Conservation (phyloP, 2,113 vertebrate species). For the Cyprinodon variegatus region DNA sequence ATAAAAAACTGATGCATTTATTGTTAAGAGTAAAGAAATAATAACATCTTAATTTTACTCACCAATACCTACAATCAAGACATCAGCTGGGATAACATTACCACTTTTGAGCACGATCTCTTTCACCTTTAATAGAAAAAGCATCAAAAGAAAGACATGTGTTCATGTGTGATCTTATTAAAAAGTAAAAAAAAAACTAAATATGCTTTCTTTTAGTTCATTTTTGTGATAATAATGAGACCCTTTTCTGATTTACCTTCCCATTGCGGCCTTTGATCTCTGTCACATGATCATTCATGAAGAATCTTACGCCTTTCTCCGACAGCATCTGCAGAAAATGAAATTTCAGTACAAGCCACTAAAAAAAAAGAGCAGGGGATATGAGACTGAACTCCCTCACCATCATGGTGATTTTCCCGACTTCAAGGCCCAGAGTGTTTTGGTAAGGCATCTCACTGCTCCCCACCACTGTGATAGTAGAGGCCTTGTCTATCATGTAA, state of each 20-base stretch:
- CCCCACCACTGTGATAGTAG: slow-evolving; percentile 81
- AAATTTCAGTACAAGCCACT: not conserved
- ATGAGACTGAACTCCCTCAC: slow-evolving; percentile 46
- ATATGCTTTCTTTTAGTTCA: too few species aligned
- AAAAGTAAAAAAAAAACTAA: too few species aligned
- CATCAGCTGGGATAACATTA: slow-evolving; percentile 76
- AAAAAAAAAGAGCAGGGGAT: not conserved
- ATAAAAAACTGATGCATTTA: not conserved
- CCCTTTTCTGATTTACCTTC: slow-evolving; percentile 70
- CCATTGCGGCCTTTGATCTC: slow-evolving; percentile 79
- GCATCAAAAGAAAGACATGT: not conserved
- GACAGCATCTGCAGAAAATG: slow-evolving; percentile 79
- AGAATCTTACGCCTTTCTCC: slow-evolving; percentile 80
- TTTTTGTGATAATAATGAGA: not conserved
- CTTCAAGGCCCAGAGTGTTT: slow-evolving; percentile 77
- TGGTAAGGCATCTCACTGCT: slow-evolving; percentile 82
- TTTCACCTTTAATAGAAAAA: slow-evolving; percentile 72
- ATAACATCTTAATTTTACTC: slow-evolving; percentile 24
- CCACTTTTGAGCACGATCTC: slow-evolving; percentile 80
- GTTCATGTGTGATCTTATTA: not conserved
- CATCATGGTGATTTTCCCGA: slow-evolving; percentile 81
- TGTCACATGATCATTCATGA: slow-evolving; percentile 79
- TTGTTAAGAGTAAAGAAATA: not conserved
- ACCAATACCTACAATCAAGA: slow-evolving; percentile 86
- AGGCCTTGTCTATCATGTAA: slow-evolving; percentile 80